Percentiles rank a stretch among this genome's conserved stretches.
phyloP scores from a whole-genome alignment of 1,140 invertebrate genomes.

The Nixonia krombeini region DNA sequence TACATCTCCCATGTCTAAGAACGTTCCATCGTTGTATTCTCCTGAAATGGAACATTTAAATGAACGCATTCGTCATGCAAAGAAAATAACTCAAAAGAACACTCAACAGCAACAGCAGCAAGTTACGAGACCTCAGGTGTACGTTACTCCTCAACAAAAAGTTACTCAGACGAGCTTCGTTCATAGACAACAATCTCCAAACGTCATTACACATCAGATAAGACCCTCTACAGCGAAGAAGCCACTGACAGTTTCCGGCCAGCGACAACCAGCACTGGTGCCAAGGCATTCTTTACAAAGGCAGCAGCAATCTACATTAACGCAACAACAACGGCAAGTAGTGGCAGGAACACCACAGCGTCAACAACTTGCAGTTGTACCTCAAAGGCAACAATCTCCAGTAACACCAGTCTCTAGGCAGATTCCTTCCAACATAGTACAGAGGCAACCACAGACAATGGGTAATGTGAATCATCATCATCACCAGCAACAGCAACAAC shows the following conservation, averaged over 20 bases:
- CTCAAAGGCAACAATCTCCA: constrained; percentile 32
- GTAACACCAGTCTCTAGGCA: constrained; percentile 20
- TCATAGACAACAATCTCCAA: constrained; percentile 5
- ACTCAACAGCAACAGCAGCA: constrained; percentile 16
- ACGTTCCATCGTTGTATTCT: constrained; percentile 25
- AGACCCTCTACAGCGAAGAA: constrained; percentile 2
- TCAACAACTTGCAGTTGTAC: constrained; percentile 18
- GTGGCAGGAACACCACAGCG: constrained; percentile 2
- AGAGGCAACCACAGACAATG: constrained; percentile 62
- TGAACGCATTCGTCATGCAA: constrained; percentile 57
- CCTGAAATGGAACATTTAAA: constrained; percentile 56
- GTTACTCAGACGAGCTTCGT: not conserved
- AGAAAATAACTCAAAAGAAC: constrained; percentile 23
- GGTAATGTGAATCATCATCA: constrained; percentile 54
- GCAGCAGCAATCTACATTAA: constrained; percentile 1
- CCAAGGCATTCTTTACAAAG: not conserved
- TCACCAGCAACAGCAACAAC: constrained; percentile 53
- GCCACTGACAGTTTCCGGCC: not conserved
- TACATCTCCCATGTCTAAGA: constrained; percentile 16
- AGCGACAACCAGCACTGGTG: not conserved
- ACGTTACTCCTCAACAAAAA: not conserved
- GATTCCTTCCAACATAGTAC: constrained; percentile 14
- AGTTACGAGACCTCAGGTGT: constrained; percentile 15
- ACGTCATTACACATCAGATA: not conserved
- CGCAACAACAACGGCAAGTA: constrained; percentile 5